Conservation (phyloP, 2,888 invertebrate species). For the Plusia festucae region DNA sequence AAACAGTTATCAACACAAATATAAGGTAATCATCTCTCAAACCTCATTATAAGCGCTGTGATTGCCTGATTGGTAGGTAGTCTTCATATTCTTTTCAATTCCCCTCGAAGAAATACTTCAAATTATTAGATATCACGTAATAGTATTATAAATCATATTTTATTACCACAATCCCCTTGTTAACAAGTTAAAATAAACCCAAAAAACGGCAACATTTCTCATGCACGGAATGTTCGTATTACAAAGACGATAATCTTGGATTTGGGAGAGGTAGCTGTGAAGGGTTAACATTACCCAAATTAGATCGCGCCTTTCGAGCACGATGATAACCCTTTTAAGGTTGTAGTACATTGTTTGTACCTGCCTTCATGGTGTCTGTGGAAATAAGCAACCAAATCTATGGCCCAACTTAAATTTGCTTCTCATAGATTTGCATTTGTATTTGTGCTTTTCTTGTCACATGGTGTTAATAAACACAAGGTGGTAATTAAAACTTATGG, state of each 20-base stretch:
- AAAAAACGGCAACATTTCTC: constrained; percentile 16
- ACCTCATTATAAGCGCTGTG: too few species aligned
- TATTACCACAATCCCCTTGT: background rate
- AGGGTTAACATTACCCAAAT: constrained; percentile 26
- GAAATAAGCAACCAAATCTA: background rate
- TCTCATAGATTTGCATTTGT: background rate
- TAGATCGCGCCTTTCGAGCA: constrained; percentile 15
- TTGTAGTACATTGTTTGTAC: constrained; percentile 12
- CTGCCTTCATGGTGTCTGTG: constrained; percentile 2
- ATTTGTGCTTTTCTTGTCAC: too few species aligned
- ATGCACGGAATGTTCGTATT: constrained; percentile 27
- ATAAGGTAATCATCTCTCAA: too few species aligned
- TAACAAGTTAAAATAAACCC: constrained; percentile 7
- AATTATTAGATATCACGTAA: too few species aligned
- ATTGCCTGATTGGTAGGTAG: too few species aligned
- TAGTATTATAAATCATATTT: background rate
- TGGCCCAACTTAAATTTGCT: background rate
- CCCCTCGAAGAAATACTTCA: too few species aligned
- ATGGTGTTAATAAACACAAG: too few species aligned
- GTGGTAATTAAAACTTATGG: too few species aligned
- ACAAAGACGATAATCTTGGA: constrained; percentile 23
- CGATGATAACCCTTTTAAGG: constrained; percentile 18
- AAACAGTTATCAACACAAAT: too few species aligned
- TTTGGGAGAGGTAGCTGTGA: constrained; percentile 21
- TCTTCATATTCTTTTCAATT: too few species aligned